Percentiles rank a stretch among this genome's conserved stretches.
These are phyloP conservation scores for Neostethus bicornis DNA, from an alignment of 2,797 vertebrate species.

Conservation along the genomic window DNA sequence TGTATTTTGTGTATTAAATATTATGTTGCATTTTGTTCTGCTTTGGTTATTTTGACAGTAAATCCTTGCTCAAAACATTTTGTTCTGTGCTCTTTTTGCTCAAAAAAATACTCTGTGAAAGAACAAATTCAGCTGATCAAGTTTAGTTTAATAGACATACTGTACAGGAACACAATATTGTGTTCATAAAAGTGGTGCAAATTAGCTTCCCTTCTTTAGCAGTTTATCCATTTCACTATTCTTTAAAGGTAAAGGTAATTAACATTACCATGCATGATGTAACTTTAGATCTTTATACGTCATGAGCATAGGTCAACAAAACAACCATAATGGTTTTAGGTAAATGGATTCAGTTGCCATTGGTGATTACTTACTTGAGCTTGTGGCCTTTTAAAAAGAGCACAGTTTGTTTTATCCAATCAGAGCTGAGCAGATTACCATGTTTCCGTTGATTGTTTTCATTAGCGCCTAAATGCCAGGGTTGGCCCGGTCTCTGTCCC, in stretches of 20 bases:
- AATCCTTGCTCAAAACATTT: not conserved
- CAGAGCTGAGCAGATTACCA: slow-evolving; percentile 67
- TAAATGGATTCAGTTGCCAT: slow-evolving; percentile 71
- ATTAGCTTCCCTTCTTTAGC: not conserved
- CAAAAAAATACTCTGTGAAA: slow-evolving; percentile 3
- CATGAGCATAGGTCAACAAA: slow-evolving; percentile 47
- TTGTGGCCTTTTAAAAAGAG: slow-evolving; percentile 79
- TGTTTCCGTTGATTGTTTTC: slow-evolving; percentile 75
- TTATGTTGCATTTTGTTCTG: not conserved
- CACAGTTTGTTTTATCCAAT: slow-evolving; percentile 69
- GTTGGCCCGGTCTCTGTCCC: slow-evolving; percentile 43
- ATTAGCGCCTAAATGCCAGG: slow-evolving; percentile 76
- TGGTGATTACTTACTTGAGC: slow-evolving; percentile 73
- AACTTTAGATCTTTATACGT: slow-evolving; percentile 11
- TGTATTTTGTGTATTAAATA: no score
- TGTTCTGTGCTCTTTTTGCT: not conserved
- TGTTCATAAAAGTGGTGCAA: not conserved
- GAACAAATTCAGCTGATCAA: not conserved
- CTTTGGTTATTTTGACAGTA: not conserved
- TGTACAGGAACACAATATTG: not conserved
- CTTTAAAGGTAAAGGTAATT: not conserved
- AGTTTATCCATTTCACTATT: not conserved
- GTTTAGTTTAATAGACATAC: not conserved
- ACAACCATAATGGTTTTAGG: slow-evolving; percentile 47
- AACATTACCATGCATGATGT: not conserved